A percentile compares a stretch with the other conserved stretches of the same genome.
Conservation (phyloP, 2,113 vertebrate genomes). For the Oreochromis niloticus region DNA sequence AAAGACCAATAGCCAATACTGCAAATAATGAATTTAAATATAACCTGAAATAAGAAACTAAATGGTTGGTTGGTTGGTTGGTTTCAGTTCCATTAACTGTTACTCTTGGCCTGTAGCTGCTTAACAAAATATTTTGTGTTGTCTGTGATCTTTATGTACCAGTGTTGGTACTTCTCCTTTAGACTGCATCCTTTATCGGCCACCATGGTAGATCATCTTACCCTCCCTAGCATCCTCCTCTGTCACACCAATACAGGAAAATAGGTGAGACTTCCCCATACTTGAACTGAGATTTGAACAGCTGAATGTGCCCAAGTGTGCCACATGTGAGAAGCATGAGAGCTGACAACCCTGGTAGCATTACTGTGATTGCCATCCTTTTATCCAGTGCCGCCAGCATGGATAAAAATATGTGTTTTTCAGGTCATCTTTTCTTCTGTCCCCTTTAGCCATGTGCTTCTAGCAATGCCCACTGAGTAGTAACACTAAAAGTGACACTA, state of each 20-base stretch:
- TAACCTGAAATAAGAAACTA: not conserved
- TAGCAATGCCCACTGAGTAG: not conserved
- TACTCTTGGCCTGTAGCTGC: not conserved
- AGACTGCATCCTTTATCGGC: not conserved
- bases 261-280: not conserved
- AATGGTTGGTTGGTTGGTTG: not conserved
- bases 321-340: not conserved
- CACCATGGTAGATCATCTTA: not conserved
- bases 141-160: not conserved
- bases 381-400: not conserved
- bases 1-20: not conserved
- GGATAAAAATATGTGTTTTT: not conserved
- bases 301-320: not conserved
- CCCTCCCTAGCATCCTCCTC: not conserved
- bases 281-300: not conserved
- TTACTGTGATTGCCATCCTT: not conserved
- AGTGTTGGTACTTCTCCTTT: not conserved
- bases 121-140: not conserved
- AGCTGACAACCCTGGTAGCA: not conserved
- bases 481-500: not conserved
- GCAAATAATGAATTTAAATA: not conserved
- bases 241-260: not conserved
- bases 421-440: not conserved
- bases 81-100: not conserved
- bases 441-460: not conserved